phyloP scores from a whole-genome alignment of 2,113 vertebrate species.

The Chrysochloris asiatica region DNA sequence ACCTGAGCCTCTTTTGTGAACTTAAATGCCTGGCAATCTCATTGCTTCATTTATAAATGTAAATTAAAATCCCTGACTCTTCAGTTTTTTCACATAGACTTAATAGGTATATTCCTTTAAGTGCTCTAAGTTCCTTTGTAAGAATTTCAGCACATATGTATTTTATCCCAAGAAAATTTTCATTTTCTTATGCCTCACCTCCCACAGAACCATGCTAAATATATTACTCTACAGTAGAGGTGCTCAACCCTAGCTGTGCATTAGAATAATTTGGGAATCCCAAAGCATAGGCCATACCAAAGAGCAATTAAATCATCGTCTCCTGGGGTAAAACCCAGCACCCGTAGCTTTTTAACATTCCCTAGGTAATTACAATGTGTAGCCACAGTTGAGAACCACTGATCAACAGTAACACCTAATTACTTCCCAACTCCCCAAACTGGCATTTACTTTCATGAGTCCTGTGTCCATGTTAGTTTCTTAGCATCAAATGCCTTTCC shows the following conservation, averaged over 20 bases:
- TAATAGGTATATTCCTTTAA: not conserved
- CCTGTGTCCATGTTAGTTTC: not conserved
- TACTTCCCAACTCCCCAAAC: not conserved
- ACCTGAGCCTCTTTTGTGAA: not conserved
- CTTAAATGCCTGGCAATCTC: not conserved
- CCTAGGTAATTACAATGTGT: not conserved
- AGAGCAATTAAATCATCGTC: not conserved
- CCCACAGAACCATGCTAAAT: not conserved
- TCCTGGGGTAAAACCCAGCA: not conserved
- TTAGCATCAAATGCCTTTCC: slow-evolving; percentile 2
- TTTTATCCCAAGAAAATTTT: slow-evolving; percentile 40
- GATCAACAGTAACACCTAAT: not conserved
- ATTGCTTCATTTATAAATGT: slow-evolving; percentile 17
- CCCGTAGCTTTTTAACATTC: not conserved
- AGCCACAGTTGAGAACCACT: not conserved
- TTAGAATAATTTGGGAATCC: slow-evolving; percentile 32
- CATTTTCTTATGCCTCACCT: not conserved
- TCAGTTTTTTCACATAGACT: not conserved
- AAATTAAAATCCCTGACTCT: slow-evolving; percentile 3
- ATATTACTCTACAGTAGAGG: not conserved
- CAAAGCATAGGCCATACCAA: not conserved
- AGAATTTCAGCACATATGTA: not conserved
- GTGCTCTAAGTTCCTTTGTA: slow-evolving; percentile 3
- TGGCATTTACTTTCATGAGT: slow-evolving; percentile 19
- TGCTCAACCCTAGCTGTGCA: not conserved